Percentiles rank a stretch among this genome's conserved stretches.
Evolutionary conservation across 2,113 vertebrate species (phyloP).

Genomic region (Diadophis punctatus): DNA sequence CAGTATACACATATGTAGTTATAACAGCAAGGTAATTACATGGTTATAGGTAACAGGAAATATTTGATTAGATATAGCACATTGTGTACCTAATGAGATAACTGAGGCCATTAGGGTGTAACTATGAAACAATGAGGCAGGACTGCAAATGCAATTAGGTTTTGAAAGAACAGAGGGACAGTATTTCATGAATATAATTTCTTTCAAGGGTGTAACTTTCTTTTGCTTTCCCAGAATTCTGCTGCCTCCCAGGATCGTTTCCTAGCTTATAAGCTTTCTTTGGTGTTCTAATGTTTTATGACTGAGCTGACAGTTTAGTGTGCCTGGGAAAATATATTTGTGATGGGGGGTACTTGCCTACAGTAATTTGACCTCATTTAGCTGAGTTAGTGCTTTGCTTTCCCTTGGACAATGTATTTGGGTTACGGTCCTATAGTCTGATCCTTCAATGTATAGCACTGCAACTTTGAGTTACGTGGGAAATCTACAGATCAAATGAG

Average conservation of each 20-base stretch:
- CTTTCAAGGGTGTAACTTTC: background rate
- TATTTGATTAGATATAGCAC: background rate
- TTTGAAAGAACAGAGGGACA: background rate
- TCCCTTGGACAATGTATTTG: background rate
- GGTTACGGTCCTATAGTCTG: background rate
- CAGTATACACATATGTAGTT: background rate
- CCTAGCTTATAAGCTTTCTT: background rate
- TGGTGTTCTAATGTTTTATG: background rate
- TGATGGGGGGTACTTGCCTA: background rate
- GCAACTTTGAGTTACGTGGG: background rate
- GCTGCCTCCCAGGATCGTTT: background rate
- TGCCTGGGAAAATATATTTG: background rate
- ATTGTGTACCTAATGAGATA: background rate
- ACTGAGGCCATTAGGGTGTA: background rate
- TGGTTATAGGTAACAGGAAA: background rate
- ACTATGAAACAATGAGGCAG: background rate
- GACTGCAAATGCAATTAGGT: background rate
- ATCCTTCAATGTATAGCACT: background rate
- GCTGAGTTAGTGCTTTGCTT: background rate
- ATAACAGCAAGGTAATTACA: background rate
- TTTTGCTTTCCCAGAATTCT: background rate
- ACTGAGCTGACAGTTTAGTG: background rate
- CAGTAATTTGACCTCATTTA: background rate
- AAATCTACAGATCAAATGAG: background rate
- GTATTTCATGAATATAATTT: background rate